phyloP scores from a whole-genome alignment of 1,140 invertebrate genomes.

The Drosophila lowei region DNA sequence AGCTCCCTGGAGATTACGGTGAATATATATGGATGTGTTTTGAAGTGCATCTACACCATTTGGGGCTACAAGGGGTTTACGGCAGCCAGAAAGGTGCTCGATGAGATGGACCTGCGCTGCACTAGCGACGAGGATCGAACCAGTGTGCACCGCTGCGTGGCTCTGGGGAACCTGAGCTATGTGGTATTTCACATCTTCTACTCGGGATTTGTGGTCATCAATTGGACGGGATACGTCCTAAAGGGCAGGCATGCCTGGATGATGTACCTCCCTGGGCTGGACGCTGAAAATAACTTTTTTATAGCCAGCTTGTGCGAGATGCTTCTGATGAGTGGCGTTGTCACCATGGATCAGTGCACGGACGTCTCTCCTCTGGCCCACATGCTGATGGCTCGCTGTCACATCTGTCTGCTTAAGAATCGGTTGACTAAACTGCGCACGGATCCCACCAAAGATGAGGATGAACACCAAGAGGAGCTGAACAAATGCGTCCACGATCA shows the following conservation, averaged over 20 bases:
- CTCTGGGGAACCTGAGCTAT: constrained; percentile 25
- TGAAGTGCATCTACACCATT: constrained; percentile 40
- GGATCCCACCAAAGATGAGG: constrained; percentile 11
- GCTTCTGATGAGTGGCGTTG: constrained; percentile 21
- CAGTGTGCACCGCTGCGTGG: constrained; percentile 30
- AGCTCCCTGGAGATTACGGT: constrained; percentile 49
- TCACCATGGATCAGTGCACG: constrained; percentile 44
- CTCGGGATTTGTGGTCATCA: constrained; percentile 6
- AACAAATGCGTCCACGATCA: constrained; percentile 55
- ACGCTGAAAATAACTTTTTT: constrained; percentile 29
- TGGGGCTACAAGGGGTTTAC: constrained; percentile 20
- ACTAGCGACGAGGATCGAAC: background rate
- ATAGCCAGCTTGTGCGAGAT: constrained; percentile 19
- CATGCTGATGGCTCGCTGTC: constrained; percentile 39
- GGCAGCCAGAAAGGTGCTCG: constrained; percentile 33
- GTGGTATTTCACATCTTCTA: constrained; percentile 35
- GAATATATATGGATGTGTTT: constrained; percentile 43
- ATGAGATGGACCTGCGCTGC: constrained; percentile 49
- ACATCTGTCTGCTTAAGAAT: constrained; percentile 39
- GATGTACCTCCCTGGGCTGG: constrained; percentile 52
- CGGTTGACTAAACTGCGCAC: constrained; percentile 23
- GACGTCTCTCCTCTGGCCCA: constrained; percentile 53
- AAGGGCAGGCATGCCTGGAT: constrained; percentile 41
- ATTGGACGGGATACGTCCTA: constrained; percentile 8
- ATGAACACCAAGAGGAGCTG: constrained; percentile 40